Conservation (phyloP, 1,140 invertebrate species). For the Euwallacea similis region DNA sequence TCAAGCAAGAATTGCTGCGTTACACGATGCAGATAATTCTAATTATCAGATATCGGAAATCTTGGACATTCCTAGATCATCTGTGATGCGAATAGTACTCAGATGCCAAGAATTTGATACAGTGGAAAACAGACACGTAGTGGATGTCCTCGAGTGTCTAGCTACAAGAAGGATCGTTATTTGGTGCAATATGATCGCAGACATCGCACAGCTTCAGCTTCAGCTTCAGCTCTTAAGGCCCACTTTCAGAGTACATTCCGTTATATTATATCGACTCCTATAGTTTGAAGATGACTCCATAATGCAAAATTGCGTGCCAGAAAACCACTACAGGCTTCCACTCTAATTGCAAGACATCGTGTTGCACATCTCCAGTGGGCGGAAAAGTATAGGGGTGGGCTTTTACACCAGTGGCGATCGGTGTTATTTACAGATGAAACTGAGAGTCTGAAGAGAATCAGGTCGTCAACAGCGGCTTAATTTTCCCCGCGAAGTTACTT, state of each 20-base stretch:
- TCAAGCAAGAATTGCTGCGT: constrained; percentile 9
- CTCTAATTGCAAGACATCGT: constrained; percentile 11
- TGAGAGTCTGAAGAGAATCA: constrained; percentile 7
- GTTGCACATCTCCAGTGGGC: too few species aligned
- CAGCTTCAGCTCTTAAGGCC: constrained; percentile 11
- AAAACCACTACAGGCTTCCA: constrained; percentile 7
- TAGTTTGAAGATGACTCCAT: too few species aligned
- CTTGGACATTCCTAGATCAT: constrained; percentile 15
- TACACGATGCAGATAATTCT: background rate
- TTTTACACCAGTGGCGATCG: constrained; percentile 7
- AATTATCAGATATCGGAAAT: constrained; percentile 8
- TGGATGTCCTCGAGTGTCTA: background rate
- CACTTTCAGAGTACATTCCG: too few species aligned
- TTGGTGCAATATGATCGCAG: constrained; percentile 14
- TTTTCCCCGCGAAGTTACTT: constrained; percentile 51
- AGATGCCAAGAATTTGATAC: constrained; percentile 12
- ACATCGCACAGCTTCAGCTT: constrained; percentile 22
- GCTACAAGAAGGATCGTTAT: constrained; percentile 21
- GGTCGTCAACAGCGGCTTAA: background rate
- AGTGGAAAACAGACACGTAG: constrained; percentile 16
- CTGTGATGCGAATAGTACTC: constrained; percentile 10
- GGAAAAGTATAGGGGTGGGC: background rate
- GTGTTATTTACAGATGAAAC: constrained; percentile 28
- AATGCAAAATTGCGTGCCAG: constrained; percentile 15
- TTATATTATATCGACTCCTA: too few species aligned